Base-by-base conservation (phyloP, 2,888 invertebrate genomes). In the Pyrochroa serraticornis region DNA sequence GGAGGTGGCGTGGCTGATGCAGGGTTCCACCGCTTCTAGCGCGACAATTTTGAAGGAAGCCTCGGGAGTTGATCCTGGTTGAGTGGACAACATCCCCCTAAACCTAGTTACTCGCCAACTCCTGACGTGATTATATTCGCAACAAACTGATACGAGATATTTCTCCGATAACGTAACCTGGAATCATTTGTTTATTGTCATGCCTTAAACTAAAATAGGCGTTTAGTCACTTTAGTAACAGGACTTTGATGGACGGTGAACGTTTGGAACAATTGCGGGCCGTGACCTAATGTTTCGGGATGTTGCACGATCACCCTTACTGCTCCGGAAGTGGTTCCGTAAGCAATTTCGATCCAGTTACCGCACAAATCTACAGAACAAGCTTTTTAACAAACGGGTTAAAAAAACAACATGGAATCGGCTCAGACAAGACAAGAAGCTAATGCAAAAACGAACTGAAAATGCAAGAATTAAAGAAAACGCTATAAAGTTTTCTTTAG, bases 311-410 rank as follows among this genome's bases (percentile, higher is more conserved):
- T 97, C 1, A 99, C 96, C 31, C 97, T 85, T 10, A 99, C 97
- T 0, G 93, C 93, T 1, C 98, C 98, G 10, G 92, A 93, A 66
- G 92, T 90, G 0, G 98, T 99, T 2, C 98, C 99, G 78, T 99
- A 99, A 0, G 98, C 99, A 71, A 99, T 98, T 82, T 99, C 99
- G 73, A 99, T 97, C 97, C 98, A 98, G 80, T 98, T 98, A 39
- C 97, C 97, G 80, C 95, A 95, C 56, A 96, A 83, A 84, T 93
- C 96, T 95, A 54, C 22, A 36, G 1, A 35, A 45, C 8, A 31
- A 8, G 33, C 37, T 33, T 45, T 13, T 2, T 8, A 10, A 8
- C 12, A 7, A 45, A 10, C 10, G 30, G 8, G 22, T 10, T 30
- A 30, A 13, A 46, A 30, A 3, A 32, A 31, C 33, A 10, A 33